Conservation (phyloP, 2,888 invertebrate genomes). For the Acrocera orbiculus region DNA sequence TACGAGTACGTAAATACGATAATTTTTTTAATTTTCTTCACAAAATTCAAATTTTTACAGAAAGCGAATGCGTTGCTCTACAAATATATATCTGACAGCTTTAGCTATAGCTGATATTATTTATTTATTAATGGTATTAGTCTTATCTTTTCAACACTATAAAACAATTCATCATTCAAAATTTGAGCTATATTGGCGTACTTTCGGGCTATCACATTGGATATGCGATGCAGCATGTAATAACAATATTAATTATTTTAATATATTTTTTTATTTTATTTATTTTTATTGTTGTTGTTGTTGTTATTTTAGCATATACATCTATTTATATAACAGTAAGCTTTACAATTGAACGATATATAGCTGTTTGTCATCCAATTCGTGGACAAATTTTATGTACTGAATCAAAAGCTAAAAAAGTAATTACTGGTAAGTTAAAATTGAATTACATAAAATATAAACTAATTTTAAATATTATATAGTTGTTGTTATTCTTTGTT, state of each 20-base stretch:
- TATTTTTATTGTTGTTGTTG: not conserved
- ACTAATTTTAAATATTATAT: slow-evolving; percentile 2
- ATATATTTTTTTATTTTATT: not conserved
- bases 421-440: slow-evolving; percentile 34
- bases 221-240: slow-evolving; percentile 35
- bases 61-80: slow-evolving; percentile 54
- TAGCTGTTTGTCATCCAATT: slow-evolving; percentile 58
- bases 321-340: slow-evolving; percentile 59
- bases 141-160: slow-evolving; percentile 43
- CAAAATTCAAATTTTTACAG: slow-evolving; percentile 18
- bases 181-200: slow-evolving; percentile 37
- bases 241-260: slow-evolving; percentile 2
- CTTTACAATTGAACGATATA: slow-evolving; percentile 58
- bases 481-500: slow-evolving; percentile 39
- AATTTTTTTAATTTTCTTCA: slow-evolving; percentile 3
- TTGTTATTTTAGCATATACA: slow-evolving; percentile 35
- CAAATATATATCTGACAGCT: slow-evolving; percentile 55
- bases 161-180: slow-evolving; percentile 31
- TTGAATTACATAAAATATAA: slow-evolving; percentile 1
- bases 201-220: slow-evolving; percentile 42
- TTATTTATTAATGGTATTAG: slow-evolving; percentile 45
- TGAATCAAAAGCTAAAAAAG: slow-evolving; percentile 46
- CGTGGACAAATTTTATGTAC: slow-evolving; percentile 51
- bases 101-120: slow-evolving; percentile 53
- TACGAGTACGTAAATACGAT: not conserved